Evolutionary conservation across 2,888 invertebrate species (phyloP), one percentile per base, ranked within the genome.

Genomic region (Chloroclystis v-ata): DNA sequence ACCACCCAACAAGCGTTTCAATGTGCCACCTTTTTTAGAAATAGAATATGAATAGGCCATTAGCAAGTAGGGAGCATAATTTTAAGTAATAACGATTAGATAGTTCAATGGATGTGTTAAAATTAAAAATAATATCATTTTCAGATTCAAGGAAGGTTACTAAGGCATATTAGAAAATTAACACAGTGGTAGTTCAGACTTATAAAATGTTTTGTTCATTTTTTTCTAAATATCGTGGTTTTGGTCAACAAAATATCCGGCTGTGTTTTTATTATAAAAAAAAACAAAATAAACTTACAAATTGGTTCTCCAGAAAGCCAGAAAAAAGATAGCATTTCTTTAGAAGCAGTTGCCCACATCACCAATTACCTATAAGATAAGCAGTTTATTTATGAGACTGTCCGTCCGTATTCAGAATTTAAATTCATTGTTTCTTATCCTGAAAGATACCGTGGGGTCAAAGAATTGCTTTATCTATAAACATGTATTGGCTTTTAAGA

Each of bases 341-440:
- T 72, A 65, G 75, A 65, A 75, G 70, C 76, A 72, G 77, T 80
- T 78, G 72, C 77, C 83, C 79, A 81, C 78, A 84, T 80, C 68
- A 75, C 76, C 83, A 84, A 87, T 87, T 86, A 85, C 82, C 77
- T 74, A 78, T 78, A 72, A 75, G 86, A 86, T 87, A 87, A 86
- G 81, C 72, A 67, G 2, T 69, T 78, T 82, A 84, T 86, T 85
- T 85, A 85, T 73, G n/a, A n/a, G n/a, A n/a, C n/a, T n/a, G 78
- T 72, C 54, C 67, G 65, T 67, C 62, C 65, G 65, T 67, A 63
- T 61, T 69, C 69, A 65, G 76, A 83, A 83, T 86, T 87, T 83
- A 85, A 87, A 85, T 85, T 84, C 86, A 86, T 85, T 85, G 85
- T 86, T 79, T 78, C 67, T 75, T 85, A 85, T 86, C 85, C 86